Percentiles rank a stretch among this genome's conserved stretches.
These are phyloP conservation scores for Sus cebifrons DNA, from an alignment of 2,797 vertebrate genomes.

Conservation along the genomic window DNA sequence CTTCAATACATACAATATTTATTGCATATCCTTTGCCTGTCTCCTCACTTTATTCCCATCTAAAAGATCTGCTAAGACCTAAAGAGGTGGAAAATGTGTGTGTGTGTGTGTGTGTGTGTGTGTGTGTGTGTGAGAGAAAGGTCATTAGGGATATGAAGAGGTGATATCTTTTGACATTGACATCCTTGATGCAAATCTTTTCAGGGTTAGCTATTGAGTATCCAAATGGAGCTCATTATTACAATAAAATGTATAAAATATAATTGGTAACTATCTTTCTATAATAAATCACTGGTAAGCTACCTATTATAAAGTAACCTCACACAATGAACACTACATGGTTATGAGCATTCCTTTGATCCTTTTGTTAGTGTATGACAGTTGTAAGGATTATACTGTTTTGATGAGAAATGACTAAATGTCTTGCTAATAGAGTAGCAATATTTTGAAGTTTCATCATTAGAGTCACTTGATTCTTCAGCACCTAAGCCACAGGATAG, in stretches of 20 bases:
- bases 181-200: neutral
- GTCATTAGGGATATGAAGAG: neutral
- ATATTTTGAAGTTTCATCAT: neutral
- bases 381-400: neutral
- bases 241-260: neutral
- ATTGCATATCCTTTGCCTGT: neutral
- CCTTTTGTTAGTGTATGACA: neutral
- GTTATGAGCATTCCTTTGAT: neutral
- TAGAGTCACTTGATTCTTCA: slow-evolving; percentile 25
- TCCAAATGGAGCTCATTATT: neutral
- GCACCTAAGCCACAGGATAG: neutral
- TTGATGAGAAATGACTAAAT: neutral
- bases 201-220: neutral
- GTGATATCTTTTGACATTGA: neutral
- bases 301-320: neutral
- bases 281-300: neutral
- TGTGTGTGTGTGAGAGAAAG: neutral
- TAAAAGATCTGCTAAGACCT: neutral
- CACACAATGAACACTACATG: neutral
- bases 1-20: neutral
- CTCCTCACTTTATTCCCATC: neutral
- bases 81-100: neutral
- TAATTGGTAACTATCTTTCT: neutral
- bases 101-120: neutral
- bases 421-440: neutral